Evolutionary conservation across 2,113 vertebrate genomes (phyloP), one percentile per base, ranked within the genome.

Genomic region (Noctilio leporinus): DNA sequence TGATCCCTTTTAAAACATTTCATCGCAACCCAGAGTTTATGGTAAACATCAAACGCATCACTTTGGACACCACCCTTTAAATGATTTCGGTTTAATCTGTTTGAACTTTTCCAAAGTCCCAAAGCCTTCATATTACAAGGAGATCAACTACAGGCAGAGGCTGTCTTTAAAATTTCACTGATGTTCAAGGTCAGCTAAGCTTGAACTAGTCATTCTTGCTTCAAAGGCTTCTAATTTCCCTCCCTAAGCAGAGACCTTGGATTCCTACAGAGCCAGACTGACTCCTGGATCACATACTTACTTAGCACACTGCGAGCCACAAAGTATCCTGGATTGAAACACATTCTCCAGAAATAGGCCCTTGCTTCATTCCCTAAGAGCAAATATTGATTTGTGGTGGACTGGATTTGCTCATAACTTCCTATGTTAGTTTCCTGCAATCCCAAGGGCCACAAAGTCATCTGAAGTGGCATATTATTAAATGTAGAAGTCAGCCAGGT

Each of bases 1-100:
- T 7, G 20, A 93, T 62, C 82, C 69, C 75, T 96, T 93, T 92
- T 89, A 93, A 95, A 96, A 62, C 85, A 89, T 53, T 97, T 64
- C 87, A 96, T 97, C 84, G 93, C 51, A 95, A 94, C 72, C 55
- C 59, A 40, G 85, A 87, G 95, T 64, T 95, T 78, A 86, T 0
- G 7, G 65, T 43, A 86, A 81, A 55, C 43, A 95, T 70, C 64
- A 82, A 85, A 89, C 40, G 10, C 62, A 81, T 84, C 87, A 83
- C 59, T 89, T 72, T 40, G 26, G 86, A 70, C 49, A 43, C 8
- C 57, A 22, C 64, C 81, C 81, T 94, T 69, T 93, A 92, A 95
- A 51, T 88, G 55, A 97, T 92, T 93, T 59, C 67, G 81, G 14
- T 67, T 88, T 95, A 94, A 93, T 76, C 38, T 76, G 69, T 95